A percentile compares a stretch with the other conserved stretches of the same genome.
Evolutionary conservation across 1,140 invertebrate genomes (phyloP).

Genomic region (Varroa destructor): DNA sequence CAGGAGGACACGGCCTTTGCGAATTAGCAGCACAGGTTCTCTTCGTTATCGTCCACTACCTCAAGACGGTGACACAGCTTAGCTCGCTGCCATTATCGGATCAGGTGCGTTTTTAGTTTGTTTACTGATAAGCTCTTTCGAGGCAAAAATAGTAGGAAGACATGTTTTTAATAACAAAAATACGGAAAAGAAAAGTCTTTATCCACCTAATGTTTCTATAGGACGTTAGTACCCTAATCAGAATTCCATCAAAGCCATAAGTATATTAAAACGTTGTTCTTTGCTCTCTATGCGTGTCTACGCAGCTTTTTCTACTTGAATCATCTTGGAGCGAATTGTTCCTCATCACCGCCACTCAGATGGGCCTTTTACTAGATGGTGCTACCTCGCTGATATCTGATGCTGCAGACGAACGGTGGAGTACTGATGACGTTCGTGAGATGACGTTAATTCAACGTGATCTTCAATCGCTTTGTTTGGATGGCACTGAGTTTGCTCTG

Average conservation of each 20-base stretch:
- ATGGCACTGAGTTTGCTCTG: constrained; percentile 7
- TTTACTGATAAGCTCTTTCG: neutral
- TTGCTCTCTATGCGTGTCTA: neutral
- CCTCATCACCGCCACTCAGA: constrained; percentile 14
- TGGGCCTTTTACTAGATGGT: neutral
- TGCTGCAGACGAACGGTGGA: neutral
- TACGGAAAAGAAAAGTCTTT: too few relatives aligned
- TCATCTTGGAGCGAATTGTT: constrained; percentile 23
- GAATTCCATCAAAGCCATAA: too few relatives aligned
- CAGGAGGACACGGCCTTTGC: constrained; percentile 3
- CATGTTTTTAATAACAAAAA: too few relatives aligned
- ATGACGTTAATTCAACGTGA: neutral
- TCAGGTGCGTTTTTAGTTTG: neutral
- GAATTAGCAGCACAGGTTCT: constrained; percentile 9
- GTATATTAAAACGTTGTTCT: too few relatives aligned
- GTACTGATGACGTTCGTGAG: neutral
- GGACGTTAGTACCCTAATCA: too few relatives aligned
- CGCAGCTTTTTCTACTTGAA: constrained; percentile 7
- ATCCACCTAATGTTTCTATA: too few relatives aligned
- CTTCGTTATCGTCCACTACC: constrained; percentile 18
- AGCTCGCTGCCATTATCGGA: constrained; percentile 15
- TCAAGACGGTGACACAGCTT: constrained; percentile 24
- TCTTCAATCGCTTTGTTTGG: neutral
- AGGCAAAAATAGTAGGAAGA: too few relatives aligned
- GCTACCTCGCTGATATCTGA: constrained; percentile 1